These are phyloP conservation scores for Solenopsis fugax DNA, from an alignment of 1,140 invertebrate species.

Conservation along the genomic window DNA sequence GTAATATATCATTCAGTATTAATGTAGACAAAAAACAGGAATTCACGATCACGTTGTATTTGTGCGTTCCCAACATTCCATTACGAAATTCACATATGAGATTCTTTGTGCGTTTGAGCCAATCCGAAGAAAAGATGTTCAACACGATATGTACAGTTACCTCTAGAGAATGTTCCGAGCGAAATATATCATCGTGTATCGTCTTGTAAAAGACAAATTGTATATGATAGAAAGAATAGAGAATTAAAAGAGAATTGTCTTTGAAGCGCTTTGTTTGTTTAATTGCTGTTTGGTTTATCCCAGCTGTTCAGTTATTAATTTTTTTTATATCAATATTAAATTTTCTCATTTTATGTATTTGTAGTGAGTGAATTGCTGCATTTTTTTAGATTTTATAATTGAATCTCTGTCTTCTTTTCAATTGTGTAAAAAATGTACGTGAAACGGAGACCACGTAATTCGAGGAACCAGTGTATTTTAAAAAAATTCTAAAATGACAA, in stretches of 20 bases:
- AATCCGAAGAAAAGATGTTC: slow-evolving; percentile 26
- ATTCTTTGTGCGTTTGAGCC: slow-evolving; percentile 36
- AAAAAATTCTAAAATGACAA: not conserved
- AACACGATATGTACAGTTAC: slow-evolving; percentile 58
- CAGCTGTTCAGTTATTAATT: not conserved
- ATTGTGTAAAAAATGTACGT: no score
- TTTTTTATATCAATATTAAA: slow-evolving; percentile 6
- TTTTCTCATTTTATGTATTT: not conserved
- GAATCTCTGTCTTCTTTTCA: not conserved
- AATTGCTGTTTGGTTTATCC: not conserved
- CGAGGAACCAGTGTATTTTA: not conserved
- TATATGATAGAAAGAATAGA: slow-evolving; percentile 62
- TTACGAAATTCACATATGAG: slow-evolving; percentile 73
- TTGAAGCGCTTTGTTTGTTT: slow-evolving; percentile 41
- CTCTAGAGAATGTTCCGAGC: slow-evolving; percentile 52
- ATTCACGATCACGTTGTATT: slow-evolving; percentile 77
- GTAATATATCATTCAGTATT: slow-evolving; percentile 86
- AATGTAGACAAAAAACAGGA: slow-evolving; percentile 77
- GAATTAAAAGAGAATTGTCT: slow-evolving; percentile 58
- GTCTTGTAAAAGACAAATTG: slow-evolving; percentile 52
- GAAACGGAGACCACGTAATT: no score
- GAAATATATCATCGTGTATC: slow-evolving; percentile 34
- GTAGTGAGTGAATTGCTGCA: not conserved
- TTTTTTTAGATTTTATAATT: not conserved
- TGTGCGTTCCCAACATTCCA: slow-evolving; percentile 83